A percentile compares a stretch with the other conserved stretches of the same genome.
phyloP scores from a whole-genome alignment of 1,140 invertebrate genomes.

The Papilio aristodemus region DNA sequence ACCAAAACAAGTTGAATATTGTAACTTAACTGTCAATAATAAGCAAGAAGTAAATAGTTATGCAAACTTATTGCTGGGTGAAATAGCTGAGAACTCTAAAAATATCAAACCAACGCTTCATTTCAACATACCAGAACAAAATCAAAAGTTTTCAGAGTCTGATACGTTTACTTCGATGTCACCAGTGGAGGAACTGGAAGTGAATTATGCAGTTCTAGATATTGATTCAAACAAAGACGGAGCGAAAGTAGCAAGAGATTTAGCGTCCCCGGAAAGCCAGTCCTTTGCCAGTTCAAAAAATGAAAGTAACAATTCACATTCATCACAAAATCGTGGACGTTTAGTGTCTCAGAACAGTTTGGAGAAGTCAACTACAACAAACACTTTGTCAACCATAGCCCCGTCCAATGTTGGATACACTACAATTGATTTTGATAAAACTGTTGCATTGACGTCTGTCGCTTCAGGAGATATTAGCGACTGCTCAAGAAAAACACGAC shows the following conservation, averaged over 20 bases:
- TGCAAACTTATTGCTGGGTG: conserved; percentile 84
- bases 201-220: conserved; percentile 90
- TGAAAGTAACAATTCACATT: conserved; percentile 56
- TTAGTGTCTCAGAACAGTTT: conserved; percentile 67
- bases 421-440: conserved; percentile 96
- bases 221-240: conserved; percentile 80
- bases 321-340: conserved; percentile 51
- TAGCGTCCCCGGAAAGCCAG: conserved; percentile 64
- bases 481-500: conserved; percentile 68
- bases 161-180: conserved; percentile 77
- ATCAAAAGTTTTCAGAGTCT: conserved; percentile 71
- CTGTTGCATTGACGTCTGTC: conserved; percentile 88
- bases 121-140: conserved; percentile 48
- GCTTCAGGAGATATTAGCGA: conserved; percentile 70
- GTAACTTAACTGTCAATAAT: conserved; percentile 55
- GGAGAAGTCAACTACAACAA: conserved; percentile 48
- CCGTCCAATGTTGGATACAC: conserved; percentile 88
- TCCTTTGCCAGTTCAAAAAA: conserved; percentile 64
- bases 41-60: conserved; percentile 77
- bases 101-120: conserved; percentile 50
- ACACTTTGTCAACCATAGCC: conserved; percentile 67
- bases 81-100: conserved; percentile 76
- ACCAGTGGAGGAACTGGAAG: conserved; percentile 78
- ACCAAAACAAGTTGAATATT: conserved; percentile 72
- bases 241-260: conserved; percentile 46